Base-by-base conservation (phyloP, 2,113 vertebrate species). In the Hydropotes inermis region DNA sequence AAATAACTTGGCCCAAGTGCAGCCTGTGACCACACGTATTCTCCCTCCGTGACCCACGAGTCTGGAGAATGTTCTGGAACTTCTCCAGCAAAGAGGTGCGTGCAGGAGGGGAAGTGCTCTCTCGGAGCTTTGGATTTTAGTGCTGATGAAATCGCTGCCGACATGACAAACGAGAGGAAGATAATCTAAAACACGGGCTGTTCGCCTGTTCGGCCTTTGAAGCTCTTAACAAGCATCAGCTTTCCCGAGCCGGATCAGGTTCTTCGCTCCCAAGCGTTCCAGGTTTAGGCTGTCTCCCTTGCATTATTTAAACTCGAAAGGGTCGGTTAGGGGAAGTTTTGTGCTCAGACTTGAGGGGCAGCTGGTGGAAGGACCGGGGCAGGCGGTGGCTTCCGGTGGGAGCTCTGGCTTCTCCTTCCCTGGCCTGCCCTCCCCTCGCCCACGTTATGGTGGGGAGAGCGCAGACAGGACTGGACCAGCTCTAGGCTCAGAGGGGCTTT, bases 181-280 rank as follows among this genome's bases (percentile, higher is more conserved):
- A 52, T 95, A 96, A 97, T 98, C 70, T 87, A 97, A 98, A 98
- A 95, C 96, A 97, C 13, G n/a, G 86, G 47, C 86, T 5, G 2
- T 92, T 92, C 91, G 60, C 86, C 84, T 83, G 85, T 91, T 64
- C 30, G 12, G 58, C 45, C 95, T 97, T 96, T 97, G 93, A 97
- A 98, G 83, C 87, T 93, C 94, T 98, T 97, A 86, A 86, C 93
- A 94, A 96, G 88, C 60, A 17, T 52, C 60, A 83, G 60, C 79
- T 94, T 97, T 89, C 16, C 70, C 33, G 50, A 61, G 91, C 67
- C 58, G 89, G 82, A 83, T 86, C 89, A 87, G 85, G 76, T 91
- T 81, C 47, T 97, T 25, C 19, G 57, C 87, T 95, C 92, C 79
- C 95, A 96, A 93, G 43, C 89, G 88, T 82, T 96, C 96, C 84